Evolutionary conservation across 2,888 invertebrate species (phyloP).

Genomic region (Parelbella ahira): DNA sequence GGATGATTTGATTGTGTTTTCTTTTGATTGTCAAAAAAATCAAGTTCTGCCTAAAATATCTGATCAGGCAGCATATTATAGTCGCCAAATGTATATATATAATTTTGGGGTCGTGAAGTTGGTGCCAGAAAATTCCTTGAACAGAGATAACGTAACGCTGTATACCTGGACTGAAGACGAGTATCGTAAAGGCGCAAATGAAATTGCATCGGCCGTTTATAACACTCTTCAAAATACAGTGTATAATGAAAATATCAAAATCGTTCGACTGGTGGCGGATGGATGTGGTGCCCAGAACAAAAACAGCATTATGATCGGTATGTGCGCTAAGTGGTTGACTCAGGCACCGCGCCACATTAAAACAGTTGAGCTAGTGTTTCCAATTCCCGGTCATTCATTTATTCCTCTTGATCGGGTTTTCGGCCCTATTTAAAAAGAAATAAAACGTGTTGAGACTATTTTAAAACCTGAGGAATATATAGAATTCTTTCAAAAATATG

Average conservation of each 20-base stretch:
- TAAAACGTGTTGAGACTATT: slow-evolving; percentile 28
- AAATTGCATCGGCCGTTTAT: slow-evolving; percentile 30
- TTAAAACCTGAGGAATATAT: slow-evolving; percentile 28
- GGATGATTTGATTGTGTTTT: no score
- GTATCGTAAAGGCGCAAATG: slow-evolving; percentile 30
- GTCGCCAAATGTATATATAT: slow-evolving; percentile 41
- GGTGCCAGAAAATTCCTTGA: slow-evolving; percentile 33
- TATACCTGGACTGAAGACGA: slow-evolving; percentile 35
- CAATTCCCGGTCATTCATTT: slow-evolving; percentile 32
- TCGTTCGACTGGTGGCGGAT: slow-evolving; percentile 32
- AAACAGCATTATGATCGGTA: slow-evolving; percentile 31
- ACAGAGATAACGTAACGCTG: slow-evolving; percentile 33
- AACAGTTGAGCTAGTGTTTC: slow-evolving; percentile 30
- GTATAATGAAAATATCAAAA: slow-evolving; percentile 26
- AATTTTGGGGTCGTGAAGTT: slow-evolving; percentile 44
- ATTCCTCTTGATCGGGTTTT: slow-evolving; percentile 33
- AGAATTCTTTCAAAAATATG: slow-evolving; percentile 26
- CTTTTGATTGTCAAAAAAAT: slow-evolving; percentile 47
- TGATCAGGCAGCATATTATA: slow-evolving; percentile 43
- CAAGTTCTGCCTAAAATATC: slow-evolving; percentile 37
- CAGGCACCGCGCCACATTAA: slow-evolving; percentile 50
- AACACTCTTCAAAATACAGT: slow-evolving; percentile 26
- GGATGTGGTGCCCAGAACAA: slow-evolving; percentile 37
- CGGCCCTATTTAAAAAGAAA: slow-evolving; percentile 31
- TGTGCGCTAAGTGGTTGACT: slow-evolving; percentile 30